A percentile compares a stretch with the other conserved stretches of the same genome.
Evolutionary conservation across 2,797 vertebrate species (phyloP).

Genomic region (Steatocranus sp.): DNA sequence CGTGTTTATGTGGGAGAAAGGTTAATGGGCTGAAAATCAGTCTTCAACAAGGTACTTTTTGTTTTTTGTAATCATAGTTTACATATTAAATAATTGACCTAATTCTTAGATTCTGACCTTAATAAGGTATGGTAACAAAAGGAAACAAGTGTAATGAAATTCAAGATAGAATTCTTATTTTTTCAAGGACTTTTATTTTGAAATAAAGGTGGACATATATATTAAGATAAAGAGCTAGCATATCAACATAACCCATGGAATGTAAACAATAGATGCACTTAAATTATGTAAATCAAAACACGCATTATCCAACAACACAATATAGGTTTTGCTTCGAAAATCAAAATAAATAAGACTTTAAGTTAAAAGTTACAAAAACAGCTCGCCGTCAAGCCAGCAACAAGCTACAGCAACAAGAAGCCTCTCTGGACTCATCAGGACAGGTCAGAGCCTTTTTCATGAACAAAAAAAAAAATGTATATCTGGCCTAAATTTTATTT

Average conservation of each 20-base stretch:
- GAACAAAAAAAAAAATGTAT: neutral
- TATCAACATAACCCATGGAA: constrained; percentile 63
- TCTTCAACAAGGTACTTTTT: neutral
- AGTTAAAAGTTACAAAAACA: constrained; percentile 67
- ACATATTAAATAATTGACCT: neutral
- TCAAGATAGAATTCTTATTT: neutral
- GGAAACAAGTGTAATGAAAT: neutral
- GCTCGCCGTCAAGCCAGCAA: constrained; percentile 6
- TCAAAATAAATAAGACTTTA: constrained; percentile 79
- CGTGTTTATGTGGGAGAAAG: too few relatives aligned
- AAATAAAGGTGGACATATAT: constrained; percentile 69
- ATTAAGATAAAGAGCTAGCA: constrained; percentile 75
- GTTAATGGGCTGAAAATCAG: neutral
- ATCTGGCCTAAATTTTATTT: neutral
- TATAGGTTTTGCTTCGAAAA: constrained; percentile 66
- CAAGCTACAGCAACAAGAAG: constrained; percentile 6
- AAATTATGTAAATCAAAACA: constrained; percentile 70
- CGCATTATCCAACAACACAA: constrained; percentile 61
- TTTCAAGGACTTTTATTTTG: constrained; percentile 69
- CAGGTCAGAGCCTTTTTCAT: neutral
- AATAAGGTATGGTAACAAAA: fast-evolving
- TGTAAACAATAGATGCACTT: constrained; percentile 77
- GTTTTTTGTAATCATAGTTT: neutral
- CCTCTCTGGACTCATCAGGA: neutral
- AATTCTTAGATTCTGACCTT: neutral